Base-by-base conservation (phyloP, 2,888 invertebrate genomes). In the Patella depressa region DNA sequence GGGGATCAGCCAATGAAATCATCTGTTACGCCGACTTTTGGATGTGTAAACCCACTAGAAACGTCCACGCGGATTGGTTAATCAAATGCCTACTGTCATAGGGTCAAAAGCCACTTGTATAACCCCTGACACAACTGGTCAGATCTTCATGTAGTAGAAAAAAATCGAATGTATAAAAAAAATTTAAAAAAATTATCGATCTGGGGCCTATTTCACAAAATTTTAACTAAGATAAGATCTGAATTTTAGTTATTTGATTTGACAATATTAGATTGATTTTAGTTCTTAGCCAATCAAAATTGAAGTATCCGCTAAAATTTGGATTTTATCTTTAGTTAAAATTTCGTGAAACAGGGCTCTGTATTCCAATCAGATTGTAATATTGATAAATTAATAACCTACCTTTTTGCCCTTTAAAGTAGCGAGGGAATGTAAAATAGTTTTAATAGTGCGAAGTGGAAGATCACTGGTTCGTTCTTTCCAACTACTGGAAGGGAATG, bases 401-500 rank as follows among this genome's bases (percentile, higher is more conserved):
- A 91, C 91, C 75, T 95, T 94, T 77, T 94, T 94, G 4, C 97
- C 97, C 91, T 96, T 96, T 84, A 96, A 94, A 92, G 96, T 96
- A 78, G 96, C 96, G 93, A 97, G 94, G 76, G 96, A 95, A 91
- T 98, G 97, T 76, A 98, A 94, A 83, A 98, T 94, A 0, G 98
- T 98, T 93, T 98, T 98, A 73, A 98, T 95, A 17, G 98, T 98
- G 88, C 94, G 90, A 34, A 91, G 81, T 14, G 91, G 98, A n/a
- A 96, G 96, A 90, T 98, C 98, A 34, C 94, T 94, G 0, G 95
- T 94, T 84, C 95, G 94, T 86, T 94, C 94, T 90, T 96, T 96
- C 97, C 98, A 98, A 93, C 96, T 95, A 75, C 94, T 93, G 80
- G 95, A 95, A 2, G 98, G 98, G 90, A 95, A 96, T 34, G 96